Base-by-base conservation (phyloP, 1,140 invertebrate genomes). In the Drosophila carrolli region DNA sequence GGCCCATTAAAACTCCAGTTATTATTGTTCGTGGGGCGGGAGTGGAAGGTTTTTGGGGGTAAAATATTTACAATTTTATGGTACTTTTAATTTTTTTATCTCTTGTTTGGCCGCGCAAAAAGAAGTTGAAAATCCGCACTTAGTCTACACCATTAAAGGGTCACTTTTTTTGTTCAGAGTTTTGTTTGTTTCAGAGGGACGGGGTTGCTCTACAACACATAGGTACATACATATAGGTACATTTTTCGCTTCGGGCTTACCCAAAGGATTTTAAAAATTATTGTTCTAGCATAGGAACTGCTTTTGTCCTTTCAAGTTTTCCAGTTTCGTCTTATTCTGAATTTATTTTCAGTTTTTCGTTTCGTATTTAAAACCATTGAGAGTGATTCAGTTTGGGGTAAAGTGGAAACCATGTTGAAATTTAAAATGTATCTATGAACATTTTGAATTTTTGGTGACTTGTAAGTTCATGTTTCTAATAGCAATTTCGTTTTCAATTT, bases 241-340 rank as follows among this genome's bases (percentile, higher is more conserved):
- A 81, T 74, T 59, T 66, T 53, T 40, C 58, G 23, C 38, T n/a
- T 54, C 54, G 61, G 59, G 61, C 43, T 59, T 59, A 67, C 70
- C 79, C 43, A 61, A 53, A 79, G 81, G 66, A 65, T 50, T 63
- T 76, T 70, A 61, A 88, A 86, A 86, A 86, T 86, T 86, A 86
- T 86, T 86, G 82, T 86, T 82, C 82, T 86, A 72, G 59, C 81
- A 68, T 88, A 86, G 82, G 82, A 86, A 86, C 82, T 76, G 48
- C 61, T 19, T 62, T 72, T 70, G 75, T 82, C 57, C 83, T 78
- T 75, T 37, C 51, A 41, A 71, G 51, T 70, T 67, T 40, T 40
- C 19, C 43, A 77, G 67, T 62, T 47, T 78, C 58, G 60, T 37
- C 63, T 62, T 58, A 23, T 29, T 10, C 23, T 47, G 14, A 55